Conservation (phyloP, 2,888 invertebrate species). For the Desoria tigrina region DNA sequence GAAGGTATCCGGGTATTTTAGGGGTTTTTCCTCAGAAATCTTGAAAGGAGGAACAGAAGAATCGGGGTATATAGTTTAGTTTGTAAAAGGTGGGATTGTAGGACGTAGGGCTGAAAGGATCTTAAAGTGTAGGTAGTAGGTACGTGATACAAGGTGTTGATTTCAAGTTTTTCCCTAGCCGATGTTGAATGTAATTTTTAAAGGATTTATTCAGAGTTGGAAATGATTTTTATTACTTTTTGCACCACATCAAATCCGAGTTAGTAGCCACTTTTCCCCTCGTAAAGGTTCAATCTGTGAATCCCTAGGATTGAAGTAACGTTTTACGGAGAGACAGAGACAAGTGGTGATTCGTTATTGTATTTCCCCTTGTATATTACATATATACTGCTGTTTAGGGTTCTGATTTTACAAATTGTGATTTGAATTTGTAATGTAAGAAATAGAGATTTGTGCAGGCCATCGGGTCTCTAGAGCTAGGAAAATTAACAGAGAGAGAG, state of each 20-base stretch:
- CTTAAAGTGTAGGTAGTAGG: too few species aligned
- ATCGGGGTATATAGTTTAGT: too few species aligned
- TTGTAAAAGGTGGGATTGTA: too few species aligned
- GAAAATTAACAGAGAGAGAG: too few species aligned
- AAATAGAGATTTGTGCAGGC: too few species aligned
- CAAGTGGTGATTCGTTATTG: conserved; percentile 1
- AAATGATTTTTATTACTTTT: conserved; percentile 37
- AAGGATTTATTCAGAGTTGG: conserved; percentile 38
- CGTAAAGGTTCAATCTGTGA: conserved; percentile 9
- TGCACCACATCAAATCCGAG: conserved; percentile 33
- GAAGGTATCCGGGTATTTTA: too few species aligned
- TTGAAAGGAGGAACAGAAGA: too few species aligned
- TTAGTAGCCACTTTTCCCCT: conserved; percentile 24
- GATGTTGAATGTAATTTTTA: conserved; percentile 14
- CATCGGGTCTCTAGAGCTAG: too few species aligned
- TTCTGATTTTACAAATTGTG: too few species aligned
- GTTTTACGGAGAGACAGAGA: background rate
- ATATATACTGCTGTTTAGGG: background rate
- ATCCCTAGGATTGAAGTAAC: background rate
- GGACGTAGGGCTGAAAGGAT: too few species aligned
- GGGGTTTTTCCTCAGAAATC: too few species aligned
- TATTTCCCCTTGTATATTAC: background rate
- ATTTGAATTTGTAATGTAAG: background rate
- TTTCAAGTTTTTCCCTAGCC: background rate
- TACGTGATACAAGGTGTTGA: background rate